Evolutionary conservation across 2,113 vertebrate species (phyloP).

Genomic region (Lepus americanus): DNA sequence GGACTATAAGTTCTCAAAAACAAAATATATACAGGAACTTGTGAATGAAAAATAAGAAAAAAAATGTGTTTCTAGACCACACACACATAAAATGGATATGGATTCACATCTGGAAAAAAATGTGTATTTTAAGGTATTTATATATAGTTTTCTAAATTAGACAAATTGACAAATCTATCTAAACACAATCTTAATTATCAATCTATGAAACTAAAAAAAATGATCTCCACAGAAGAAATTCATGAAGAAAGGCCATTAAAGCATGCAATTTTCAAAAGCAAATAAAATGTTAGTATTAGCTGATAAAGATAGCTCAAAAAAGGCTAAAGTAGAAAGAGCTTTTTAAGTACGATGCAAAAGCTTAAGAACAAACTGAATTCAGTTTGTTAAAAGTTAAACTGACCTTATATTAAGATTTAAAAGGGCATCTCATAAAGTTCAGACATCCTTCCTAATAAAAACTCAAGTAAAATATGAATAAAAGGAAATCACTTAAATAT

Average conservation of each 20-base stretch:
- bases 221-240: neutral
- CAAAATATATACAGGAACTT: neutral
- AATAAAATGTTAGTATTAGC: neutral
- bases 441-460: conserved; percentile 31
- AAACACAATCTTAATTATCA: conserved; percentile 3
- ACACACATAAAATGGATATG: neutral
- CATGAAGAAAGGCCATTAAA: neutral
- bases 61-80: neutral
- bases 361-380: conserved; percentile 6
- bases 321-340: neutral
- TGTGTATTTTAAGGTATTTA: neutral
- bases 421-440: conserved; percentile 35
- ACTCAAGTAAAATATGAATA: conserved; percentile 19
- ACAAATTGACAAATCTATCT: neutral
- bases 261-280: conserved; percentile 18
- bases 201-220: conserved; percentile 50
- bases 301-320: neutral
- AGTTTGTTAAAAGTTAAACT: conserved; percentile 14
- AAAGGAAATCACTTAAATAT: conserved; percentile 13
- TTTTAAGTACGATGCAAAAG: neutral
- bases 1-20: conserved; percentile 18
- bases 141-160: conserved; percentile 23
- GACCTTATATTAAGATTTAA: neutral
- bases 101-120: conserved; percentile 6
- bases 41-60: neutral